A percentile compares a stretch with the other conserved stretches of the same genome.
Evolutionary conservation across 2,888 invertebrate genomes (phyloP).

Genomic region (Argyresthia goedartella): DNA sequence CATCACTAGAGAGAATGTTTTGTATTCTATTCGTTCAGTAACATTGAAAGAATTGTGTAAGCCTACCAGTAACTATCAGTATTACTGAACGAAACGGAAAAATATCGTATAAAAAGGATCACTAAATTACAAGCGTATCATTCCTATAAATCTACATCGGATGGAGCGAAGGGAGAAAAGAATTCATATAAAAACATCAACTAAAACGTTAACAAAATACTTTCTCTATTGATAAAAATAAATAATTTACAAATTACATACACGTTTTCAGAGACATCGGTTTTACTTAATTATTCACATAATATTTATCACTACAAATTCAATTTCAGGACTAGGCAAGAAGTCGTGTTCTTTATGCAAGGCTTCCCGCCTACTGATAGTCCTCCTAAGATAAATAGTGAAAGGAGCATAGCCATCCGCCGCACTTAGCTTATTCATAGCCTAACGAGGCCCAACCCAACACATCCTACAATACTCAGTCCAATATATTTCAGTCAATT

Average conservation of each 20-base stretch:
- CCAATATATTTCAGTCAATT: slow-evolving; percentile 66
- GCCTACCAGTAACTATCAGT: not conserved
- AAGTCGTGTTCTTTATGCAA: slow-evolving; percentile 16
- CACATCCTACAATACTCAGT: slow-evolving; percentile 66
- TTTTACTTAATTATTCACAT: slow-evolving; percentile 57
- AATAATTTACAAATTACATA: slow-evolving; percentile 69
- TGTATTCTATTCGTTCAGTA: slow-evolving; percentile 39
- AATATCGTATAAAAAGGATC: slow-evolving; percentile 62
- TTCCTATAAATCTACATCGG: slow-evolving; percentile 63
- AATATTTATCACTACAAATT: slow-evolving; percentile 51
- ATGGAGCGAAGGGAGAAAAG: slow-evolving; percentile 58
- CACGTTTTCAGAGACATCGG: slow-evolving; percentile 44
- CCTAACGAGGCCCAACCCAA: slow-evolving; percentile 56
- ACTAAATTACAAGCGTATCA: slow-evolving; percentile 71
- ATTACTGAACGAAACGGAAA: slow-evolving; percentile 44
- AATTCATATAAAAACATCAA: slow-evolving; percentile 60
- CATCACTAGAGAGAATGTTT: slow-evolving; percentile 41
- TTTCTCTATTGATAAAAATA: slow-evolving; percentile 65
- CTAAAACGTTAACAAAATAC: slow-evolving; percentile 72
- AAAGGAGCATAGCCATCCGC: slow-evolving; percentile 60
- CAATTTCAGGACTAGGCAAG: slow-evolving; percentile 35
- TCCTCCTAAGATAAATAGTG: not conserved
- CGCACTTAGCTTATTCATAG: slow-evolving; percentile 43
- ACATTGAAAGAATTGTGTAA: not conserved
- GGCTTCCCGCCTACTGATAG: not conserved